Evolutionary conservation across 2,113 vertebrate species (phyloP), one percentile per base, ranked within the genome.

Genomic region (Xyliphius kryptos): DNA sequence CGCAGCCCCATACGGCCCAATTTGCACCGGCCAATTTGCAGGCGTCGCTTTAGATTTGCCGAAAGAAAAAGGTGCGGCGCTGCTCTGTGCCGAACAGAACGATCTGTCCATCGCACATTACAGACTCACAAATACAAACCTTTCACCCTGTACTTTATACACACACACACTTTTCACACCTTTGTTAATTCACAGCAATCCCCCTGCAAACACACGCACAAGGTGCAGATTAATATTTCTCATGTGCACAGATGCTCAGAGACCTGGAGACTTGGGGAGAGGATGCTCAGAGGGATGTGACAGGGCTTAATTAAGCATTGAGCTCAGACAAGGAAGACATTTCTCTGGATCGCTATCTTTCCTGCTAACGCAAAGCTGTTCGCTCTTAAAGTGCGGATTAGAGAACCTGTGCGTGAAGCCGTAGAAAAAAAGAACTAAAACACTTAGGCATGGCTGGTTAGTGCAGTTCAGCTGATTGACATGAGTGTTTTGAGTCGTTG

Each of bases 41-140:
- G 74, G 68, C 74, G 79, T 84, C 78, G 56, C 77, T 82, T 87
- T 76, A 72, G 68, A 86, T 88, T 85, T 85, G 78, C 75, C 58
- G 51, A 71, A 61, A 67, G 63, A 63, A 72, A 68, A 63, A 17
- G 15, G 69, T 71, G 66, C 59, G 61, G 66, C 59, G 67, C 58
- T 53, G 72, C 55, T 73, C 36, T 57, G 57, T 74, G 71, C 68
- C 74, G 54, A 54, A 16, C 20, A 32, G 65, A 57, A 76, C 50
- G 46, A 21, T 40, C 41, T 36, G 61, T 55, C 43, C 38, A 60
- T 19, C 14, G 20, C 36, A 54, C 36, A 26, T 16, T 52, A 60
- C 12, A n/a, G 12, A 46, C n/a, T 46, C 13, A 56, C 36, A 32
- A 32, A 63, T 58, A 76, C 67, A 74, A 43, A 76, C 47, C 73